These are phyloP conservation scores for Heptranchias perlo DNA, from an alignment of 2,113 vertebrate genomes.

Conservation along the genomic window DNA sequence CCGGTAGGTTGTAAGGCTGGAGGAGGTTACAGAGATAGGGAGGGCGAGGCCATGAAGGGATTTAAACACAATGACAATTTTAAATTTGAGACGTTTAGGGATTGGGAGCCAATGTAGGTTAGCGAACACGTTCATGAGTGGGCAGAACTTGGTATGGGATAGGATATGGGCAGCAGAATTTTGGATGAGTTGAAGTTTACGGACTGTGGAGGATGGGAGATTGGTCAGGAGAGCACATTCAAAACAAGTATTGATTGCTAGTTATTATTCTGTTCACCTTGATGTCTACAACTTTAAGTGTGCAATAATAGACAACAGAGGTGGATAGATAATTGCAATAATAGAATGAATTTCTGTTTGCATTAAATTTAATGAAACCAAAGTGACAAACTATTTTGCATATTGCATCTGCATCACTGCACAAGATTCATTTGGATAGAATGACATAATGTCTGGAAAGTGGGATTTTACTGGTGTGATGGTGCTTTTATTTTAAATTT, in stretches of 20 bases:
- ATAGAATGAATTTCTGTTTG: not conserved
- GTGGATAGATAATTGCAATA: not conserved
- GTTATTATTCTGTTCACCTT: not conserved
- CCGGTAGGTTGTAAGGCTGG: not conserved
- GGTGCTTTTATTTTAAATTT: no score
- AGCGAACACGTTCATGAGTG: not conserved
- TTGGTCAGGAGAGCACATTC: no score
- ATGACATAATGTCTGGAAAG: no score
- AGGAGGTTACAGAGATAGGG: not conserved
- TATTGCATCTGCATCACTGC: not conserved
- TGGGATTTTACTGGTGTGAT: no score
- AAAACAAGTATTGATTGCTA: not conserved
- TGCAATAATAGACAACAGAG: not conserved
- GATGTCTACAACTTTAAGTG: not conserved
- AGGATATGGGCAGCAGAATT: not conserved
- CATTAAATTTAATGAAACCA: not conserved
- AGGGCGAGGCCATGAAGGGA: not conserved
- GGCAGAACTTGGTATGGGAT: not conserved
- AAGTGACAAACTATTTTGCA: no score
- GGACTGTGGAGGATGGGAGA: not conserved
- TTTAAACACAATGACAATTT: not conserved
- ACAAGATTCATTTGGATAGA: not conserved
- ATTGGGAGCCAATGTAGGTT: not conserved
- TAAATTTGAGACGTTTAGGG: not conserved
- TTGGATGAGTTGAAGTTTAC: not conserved